These are phyloP conservation scores for Lipophrys pholis DNA, from an alignment of 2,113 vertebrate genomes.

Conservation along the genomic window DNA sequence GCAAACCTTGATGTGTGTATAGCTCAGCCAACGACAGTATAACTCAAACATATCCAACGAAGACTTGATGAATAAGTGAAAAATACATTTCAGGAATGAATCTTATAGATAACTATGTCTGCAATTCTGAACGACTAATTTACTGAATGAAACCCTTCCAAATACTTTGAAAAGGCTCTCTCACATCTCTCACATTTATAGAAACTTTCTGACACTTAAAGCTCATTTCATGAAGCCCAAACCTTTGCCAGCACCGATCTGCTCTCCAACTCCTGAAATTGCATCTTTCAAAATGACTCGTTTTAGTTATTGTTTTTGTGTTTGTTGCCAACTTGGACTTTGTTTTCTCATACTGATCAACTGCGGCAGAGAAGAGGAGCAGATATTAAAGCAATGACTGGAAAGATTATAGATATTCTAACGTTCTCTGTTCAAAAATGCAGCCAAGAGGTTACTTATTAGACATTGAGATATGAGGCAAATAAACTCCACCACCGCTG, in stretches of 20 bases:
- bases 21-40: no score
- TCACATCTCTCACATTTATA: neutral
- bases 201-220: slow-evolving; percentile 11
- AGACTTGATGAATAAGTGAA: neutral
- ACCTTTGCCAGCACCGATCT: slow-evolving; percentile 2
- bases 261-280: slow-evolving; percentile 7
- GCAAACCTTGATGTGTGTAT: neutral
- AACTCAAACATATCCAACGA: no score
- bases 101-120: no score
- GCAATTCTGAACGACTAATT: neutral
- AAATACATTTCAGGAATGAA: no score
- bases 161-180: neutral
- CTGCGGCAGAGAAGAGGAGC: neutral
- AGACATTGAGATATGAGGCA: no score
- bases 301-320: slow-evolving; percentile 13
- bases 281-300: neutral
- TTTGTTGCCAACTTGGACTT: slow-evolving; percentile 18
- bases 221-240: neutral
- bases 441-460: neutral
- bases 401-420: no score
- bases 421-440: neutral
- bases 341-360: neutral
- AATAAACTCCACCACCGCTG: neutral
- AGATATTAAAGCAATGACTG: neutral
- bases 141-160: neutral